Evolutionary conservation across 2,797 vertebrate genomes (phyloP), one percentile per base, ranked within the genome.

Genomic region (Hyperoplus lanceolatus): DNA sequence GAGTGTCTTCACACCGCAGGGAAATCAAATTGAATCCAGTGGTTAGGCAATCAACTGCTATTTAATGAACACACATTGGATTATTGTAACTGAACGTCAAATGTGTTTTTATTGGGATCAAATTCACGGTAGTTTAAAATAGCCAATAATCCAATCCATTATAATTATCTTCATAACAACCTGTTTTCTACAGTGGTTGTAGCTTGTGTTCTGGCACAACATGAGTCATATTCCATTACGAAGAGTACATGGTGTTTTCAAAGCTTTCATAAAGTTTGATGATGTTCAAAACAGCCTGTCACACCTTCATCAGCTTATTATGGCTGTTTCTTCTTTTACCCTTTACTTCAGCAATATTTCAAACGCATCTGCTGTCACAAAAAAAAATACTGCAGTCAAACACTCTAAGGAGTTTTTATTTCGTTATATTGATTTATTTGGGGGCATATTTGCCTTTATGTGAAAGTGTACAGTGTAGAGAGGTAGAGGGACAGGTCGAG

Each of bases 11-110:
- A 62, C 43, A 57, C 60, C 5, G 11, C 51, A 16, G 66, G 55
- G 70, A 74, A 70, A 45, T 41, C 15, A 71, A 36, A 4, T 45
- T 4, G 4, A 29, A 75, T 39, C 51, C 54, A 49, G 63, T 42
- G 66, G 53, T 59, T 59, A 49, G 45, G 54, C 46, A 43, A 59
- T 70, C 45, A 79, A 59, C 67, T 50, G 14, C 59, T 21, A 75
- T 73, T 86, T 71, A 51, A 77, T 71, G 43, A 63, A 65, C 39
- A 60, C 72, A 55, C 29, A 49, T 49, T 5, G 13, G 10, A 70
- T 43, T 51, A 63, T 9, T 51, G 10, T 66, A 57, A 38, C 58
- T 51, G 54, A 63, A 43, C 8, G 36, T 56, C 18, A 21, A 11
- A 41, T 1, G 5, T 14, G 14, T 49, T 67, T 60, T 59, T 73